Conservation (phyloP, 2,113 vertebrate species). For the Physeter macrocephalus region DNA sequence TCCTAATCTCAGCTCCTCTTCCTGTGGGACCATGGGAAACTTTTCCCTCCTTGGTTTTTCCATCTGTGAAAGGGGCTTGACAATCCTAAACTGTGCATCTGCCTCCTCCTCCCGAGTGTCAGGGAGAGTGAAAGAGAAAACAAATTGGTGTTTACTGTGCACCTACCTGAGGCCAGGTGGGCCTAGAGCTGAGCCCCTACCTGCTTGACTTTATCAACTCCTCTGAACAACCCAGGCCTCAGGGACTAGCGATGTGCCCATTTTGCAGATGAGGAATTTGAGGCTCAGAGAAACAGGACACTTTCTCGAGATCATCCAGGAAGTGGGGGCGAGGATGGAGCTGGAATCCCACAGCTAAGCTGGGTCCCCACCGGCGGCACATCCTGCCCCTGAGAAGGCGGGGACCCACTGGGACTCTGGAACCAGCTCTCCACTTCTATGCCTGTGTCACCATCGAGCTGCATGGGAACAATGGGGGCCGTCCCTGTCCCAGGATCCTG, state of each 20-base stretch:
- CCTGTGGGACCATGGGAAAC: neutral
- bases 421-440: neutral
- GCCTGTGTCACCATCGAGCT: neutral
- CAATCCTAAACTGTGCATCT: neutral
- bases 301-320: neutral
- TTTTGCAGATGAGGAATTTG: neutral
- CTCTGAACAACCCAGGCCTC: no score
- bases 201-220: fast-evolving
- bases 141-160: neutral
- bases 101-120: neutral
- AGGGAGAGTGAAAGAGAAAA: neutral
- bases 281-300: neutral
- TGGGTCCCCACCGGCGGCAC: neutral
- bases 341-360: neutral
- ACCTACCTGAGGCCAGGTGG: neutral
- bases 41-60: neutral
- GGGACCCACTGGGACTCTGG: neutral
- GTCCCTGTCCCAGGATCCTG: neutral
- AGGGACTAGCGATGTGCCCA: fast-evolving
- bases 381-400: neutral
- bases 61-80: neutral
- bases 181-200: neutral
- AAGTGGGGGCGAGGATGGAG: neutral
- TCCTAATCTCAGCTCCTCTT: neutral
- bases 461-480: no score